Percentiles rank a stretch among this genome's conserved stretches.
These are phyloP conservation scores for Malurus elegans DNA, from an alignment of 2,113 vertebrate genomes.

Conservation along the genomic window DNA sequence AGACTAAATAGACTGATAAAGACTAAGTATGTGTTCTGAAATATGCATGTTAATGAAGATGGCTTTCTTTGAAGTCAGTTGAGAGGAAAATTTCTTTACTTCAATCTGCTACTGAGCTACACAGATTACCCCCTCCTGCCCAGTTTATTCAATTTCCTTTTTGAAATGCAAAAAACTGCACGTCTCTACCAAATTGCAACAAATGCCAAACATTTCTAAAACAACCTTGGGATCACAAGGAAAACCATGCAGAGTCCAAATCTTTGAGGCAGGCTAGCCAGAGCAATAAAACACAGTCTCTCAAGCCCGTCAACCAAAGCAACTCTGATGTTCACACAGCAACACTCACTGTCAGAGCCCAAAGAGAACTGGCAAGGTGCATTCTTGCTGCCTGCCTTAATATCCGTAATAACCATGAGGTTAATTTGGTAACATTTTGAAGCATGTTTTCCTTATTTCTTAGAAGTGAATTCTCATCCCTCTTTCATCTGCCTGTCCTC, in stretches of 20 bases:
- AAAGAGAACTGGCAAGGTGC: background rate
- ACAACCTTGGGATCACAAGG: fast-evolving
- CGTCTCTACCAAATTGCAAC: background rate
- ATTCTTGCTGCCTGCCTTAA: background rate
- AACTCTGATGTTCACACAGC: background rate
- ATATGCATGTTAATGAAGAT: background rate
- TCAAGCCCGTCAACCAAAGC: background rate
- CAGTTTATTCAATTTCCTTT: background rate
- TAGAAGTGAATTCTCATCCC: background rate
- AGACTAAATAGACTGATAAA: background rate
- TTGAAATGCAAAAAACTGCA: background rate
- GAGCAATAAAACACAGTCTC: background rate
- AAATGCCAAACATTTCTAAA: background rate
- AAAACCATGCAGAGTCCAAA: background rate
- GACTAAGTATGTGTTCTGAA: background rate
- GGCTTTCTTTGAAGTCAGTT: fast-evolving
- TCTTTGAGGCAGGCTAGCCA: background rate
- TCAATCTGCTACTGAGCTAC: background rate
- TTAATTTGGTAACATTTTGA: background rate
- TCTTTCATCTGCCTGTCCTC: background rate
- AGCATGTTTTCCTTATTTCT: background rate
- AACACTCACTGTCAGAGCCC: background rate
- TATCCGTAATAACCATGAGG: background rate
- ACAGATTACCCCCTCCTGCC: fast-evolving
- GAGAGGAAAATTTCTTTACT: background rate